Percentiles rank a stretch among this genome's conserved stretches.
phyloP scores from a whole-genome alignment of 1,140 invertebrate genomes.

The Sycophila sp. region DNA sequence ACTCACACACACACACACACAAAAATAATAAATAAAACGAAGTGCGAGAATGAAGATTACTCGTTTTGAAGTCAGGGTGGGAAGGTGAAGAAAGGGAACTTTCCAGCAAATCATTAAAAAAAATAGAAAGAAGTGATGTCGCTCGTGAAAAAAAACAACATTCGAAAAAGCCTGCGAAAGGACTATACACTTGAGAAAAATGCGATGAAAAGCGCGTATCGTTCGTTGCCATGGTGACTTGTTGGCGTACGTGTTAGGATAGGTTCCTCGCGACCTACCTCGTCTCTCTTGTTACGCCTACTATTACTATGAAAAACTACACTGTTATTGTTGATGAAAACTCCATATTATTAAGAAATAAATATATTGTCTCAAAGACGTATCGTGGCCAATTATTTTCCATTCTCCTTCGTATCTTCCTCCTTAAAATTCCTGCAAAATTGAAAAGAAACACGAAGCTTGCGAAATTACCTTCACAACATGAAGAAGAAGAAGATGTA shows the following conservation, averaged over 20 bases:
- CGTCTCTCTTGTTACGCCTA: conserved; percentile 66
- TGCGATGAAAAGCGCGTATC: not conserved
- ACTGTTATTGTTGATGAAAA: conserved; percentile 67
- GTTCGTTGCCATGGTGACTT: conserved; percentile 48
- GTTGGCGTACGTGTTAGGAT: conserved; percentile 64
- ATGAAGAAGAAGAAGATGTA: no score
- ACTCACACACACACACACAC: not conserved
- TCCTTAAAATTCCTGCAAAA: no score
- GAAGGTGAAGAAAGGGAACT: not conserved
- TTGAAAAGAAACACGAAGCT: not conserved
- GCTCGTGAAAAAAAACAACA: not conserved
- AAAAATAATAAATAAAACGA: not conserved
- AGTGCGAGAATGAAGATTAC: not conserved
- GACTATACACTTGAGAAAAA: not conserved
- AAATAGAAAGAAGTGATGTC: not conserved
- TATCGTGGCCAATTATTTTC: not conserved
- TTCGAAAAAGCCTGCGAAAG: no score
- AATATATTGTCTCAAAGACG: conserved; percentile 66
- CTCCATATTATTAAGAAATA: conserved; percentile 66
- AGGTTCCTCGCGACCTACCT: conserved; percentile 64
- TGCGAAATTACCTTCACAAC: no score
- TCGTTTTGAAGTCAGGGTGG: no score
- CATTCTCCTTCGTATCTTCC: not conserved
- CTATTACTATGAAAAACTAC: conserved; percentile 51
- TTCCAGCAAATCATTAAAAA: not conserved